Evolutionary conservation across 2,888 invertebrate species (phyloP).

Genomic region (Nemapogon koenigi): DNA sequence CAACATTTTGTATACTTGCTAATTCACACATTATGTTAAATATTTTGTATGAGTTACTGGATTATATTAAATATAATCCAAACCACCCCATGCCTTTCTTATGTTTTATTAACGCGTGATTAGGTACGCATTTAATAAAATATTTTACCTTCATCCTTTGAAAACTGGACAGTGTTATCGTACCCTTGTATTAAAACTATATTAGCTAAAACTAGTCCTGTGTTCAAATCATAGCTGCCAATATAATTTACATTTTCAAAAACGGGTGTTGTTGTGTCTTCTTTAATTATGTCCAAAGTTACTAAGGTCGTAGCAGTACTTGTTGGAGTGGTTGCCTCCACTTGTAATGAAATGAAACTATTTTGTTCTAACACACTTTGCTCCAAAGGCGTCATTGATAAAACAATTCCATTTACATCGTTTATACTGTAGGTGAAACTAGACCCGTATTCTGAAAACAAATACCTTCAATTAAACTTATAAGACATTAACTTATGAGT

Average conservation of each 20-base stretch:
- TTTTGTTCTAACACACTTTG: constrained; percentile 28
- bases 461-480: too few species aligned
- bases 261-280: constrained; percentile 21
- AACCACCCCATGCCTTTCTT: too few species aligned
- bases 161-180: constrained; percentile 23
- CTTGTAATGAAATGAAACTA: constrained; percentile 28
- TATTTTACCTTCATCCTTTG: constrained; percentile 9
- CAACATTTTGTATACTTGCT: too few species aligned
- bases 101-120: too few species aligned
- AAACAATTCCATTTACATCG: constrained; percentile 24
- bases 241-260: constrained; percentile 30
- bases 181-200: constrained; percentile 18
- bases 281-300: constrained; percentile 26
- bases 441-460: constrained; percentile 3
- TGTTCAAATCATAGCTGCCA: constrained; percentile 25
- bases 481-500: too few species aligned
- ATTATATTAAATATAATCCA: too few species aligned
- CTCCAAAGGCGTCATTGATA: constrained; percentile 28
- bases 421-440: constrained; percentile 2
- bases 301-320: constrained; percentile 27
- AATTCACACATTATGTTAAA: too few species aligned
- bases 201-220: constrained; percentile 18
- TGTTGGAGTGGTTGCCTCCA: constrained; percentile 25
- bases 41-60: too few species aligned
- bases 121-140: not conserved